Conservation (phyloP, 1,140 invertebrate genomes). For the Apocrypta bakeri region DNA sequence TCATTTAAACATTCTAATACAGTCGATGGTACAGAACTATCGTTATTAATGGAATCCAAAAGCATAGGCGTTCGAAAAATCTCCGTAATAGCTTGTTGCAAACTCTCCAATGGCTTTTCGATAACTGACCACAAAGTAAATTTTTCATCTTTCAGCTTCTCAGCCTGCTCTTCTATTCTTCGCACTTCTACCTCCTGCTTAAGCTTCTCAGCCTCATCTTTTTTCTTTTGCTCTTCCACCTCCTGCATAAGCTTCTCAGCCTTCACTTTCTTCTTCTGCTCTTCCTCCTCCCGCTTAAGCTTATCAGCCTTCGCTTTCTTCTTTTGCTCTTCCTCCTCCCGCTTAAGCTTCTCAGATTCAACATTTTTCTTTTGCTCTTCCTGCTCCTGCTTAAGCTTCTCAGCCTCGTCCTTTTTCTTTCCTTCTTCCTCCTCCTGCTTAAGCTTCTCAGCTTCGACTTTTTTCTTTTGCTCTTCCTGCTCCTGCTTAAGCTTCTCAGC, state of each 20-base stretch:
- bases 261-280: conserved; percentile 43
- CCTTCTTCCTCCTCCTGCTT: conserved; percentile 43
- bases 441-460: conserved; percentile 47
- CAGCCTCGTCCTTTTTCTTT: conserved; percentile 30
- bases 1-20: conserved; percentile 61
- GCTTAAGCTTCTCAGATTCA: conserved; percentile 43
- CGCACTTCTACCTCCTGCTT: conserved; percentile 19
- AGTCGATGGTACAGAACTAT: background rate
- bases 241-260: conserved; percentile 4
- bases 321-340: conserved; percentile 45
- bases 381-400: conserved; percentile 31
- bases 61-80: conserved; percentile 66
- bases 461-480: conserved; percentile 44
- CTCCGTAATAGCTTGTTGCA: conserved; percentile 62
- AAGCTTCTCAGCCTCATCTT: conserved; percentile 21
- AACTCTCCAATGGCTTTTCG: conserved; percentile 54
- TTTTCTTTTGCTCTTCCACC: conserved; percentile 2
- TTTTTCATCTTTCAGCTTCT: conserved; percentile 1
- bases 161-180: conserved; percentile 30
- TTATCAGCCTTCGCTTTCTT: conserved; percentile 43
- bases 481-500: conserved; percentile 14
- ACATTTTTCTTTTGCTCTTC: conserved; percentile 20
- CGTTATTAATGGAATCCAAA: conserved; percentile 35
- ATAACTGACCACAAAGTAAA: conserved; percentile 52
- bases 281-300: conserved; percentile 32